Evolutionary conservation across 2,797 vertebrate genomes (phyloP), one percentile per base, ranked within the genome.

Genomic region (Rhinella marina): DNA sequence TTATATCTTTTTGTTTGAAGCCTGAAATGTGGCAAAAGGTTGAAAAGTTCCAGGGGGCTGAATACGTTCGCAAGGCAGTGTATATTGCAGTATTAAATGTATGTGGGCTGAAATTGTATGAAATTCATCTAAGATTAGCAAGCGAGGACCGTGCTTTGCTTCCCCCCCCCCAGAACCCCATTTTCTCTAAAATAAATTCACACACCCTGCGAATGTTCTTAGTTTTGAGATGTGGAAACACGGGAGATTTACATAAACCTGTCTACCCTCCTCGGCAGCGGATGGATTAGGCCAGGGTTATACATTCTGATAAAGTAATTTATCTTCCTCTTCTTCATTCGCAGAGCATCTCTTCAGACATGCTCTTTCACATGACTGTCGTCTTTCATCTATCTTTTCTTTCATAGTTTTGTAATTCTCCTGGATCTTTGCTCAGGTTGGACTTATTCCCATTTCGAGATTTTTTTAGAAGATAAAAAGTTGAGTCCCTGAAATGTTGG

Each of bases 301-400:
- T 77, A 50, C 84, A 64, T 84, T 79, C 59, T 83, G 86, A 82
- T 87, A 77, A 82, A 75, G 72, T 82, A 64, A 88, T 88, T 88
- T 83, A 88, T 83, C 86, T 83, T 88, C 73, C 81, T 83, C 86
- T 84, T 64, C 56, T 76, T 88, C 73, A 57, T 88, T 50, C 41
- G 82, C 81, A 68, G 48, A 32, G 70, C 80, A 68, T 83, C 68
- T 87, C 52, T 75, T 88, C 86, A 68, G 73, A 64, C 80, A 68
- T 82, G 86, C 86, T 87, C 86, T 83, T 87, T 87, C 70, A 62
- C 81, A 83, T 82, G 48, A 27, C 81, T 87, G 81, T 88, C 73
- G 48, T 77, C 73, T 84, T 88, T 88, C 81, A 83, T 84, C 80
- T 84, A 57, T 66, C 81, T 78, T 75, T 77, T 88, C 86, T 88